A percentile compares a stretch with the other conserved stretches of the same genome.
phyloP scores from a whole-genome alignment of 2,797 vertebrate species.

The Etheostoma perlongum region DNA sequence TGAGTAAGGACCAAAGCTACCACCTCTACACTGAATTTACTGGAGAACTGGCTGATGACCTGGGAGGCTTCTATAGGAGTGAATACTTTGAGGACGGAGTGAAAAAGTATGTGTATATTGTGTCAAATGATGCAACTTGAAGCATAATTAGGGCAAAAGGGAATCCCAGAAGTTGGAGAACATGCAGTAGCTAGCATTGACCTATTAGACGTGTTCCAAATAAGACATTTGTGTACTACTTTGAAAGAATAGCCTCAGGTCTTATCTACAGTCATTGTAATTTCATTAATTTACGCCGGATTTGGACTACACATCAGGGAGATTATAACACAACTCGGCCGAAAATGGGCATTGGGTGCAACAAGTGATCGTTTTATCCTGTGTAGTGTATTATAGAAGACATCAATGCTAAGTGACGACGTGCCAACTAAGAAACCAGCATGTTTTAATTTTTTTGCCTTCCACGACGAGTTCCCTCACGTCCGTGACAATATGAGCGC shows the following conservation, averaged over 20 bases:
- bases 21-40: slow-evolving; percentile 80
- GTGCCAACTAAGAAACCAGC: no score
- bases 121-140: neutral
- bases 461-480: no score
- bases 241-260: neutral
- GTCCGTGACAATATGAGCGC: no score
- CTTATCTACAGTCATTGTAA: neutral
- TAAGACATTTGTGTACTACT: neutral
- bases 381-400: no score
- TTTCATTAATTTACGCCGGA: neutral
- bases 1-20: slow-evolving; percentile 77
- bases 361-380: neutral
- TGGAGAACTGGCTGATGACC: slow-evolving; percentile 92
- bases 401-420: no score
- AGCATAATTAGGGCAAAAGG: neutral
- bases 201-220: no score
- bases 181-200: neutral
- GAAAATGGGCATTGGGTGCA: neutral
- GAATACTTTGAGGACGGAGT: slow-evolving; percentile 82
- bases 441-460: no score
- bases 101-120: slow-evolving; percentile 81
- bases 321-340: no score
- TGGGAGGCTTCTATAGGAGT: slow-evolving; percentile 95
- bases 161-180: accelerated
- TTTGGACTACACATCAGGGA: neutral